These are phyloP conservation scores for Leptodactylus fallax DNA, from an alignment of 2,797 vertebrate genomes.

Conservation along the genomic window DNA sequence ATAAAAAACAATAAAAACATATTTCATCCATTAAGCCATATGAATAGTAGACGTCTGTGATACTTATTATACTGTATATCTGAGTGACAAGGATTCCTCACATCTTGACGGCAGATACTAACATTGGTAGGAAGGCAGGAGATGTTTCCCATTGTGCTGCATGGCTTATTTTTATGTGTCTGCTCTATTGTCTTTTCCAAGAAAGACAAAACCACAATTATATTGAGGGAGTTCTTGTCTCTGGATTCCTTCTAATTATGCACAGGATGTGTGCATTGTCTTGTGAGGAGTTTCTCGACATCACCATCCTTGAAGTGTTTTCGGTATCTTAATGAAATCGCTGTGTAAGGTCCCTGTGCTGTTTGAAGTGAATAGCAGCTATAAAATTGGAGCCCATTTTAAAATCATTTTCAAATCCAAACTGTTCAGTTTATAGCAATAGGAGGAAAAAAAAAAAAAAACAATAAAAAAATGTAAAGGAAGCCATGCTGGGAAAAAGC, in stretches of 20 bases:
- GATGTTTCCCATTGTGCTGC: slow-evolving; percentile 13
- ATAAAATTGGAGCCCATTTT: slow-evolving; percentile 70
- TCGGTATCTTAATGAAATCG: slow-evolving; percentile 64
- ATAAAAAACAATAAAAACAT: slow-evolving; percentile 15
- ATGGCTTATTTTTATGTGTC: slow-evolving; percentile 25
- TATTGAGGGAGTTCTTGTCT: slow-evolving; percentile 35
- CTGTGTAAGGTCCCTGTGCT: slow-evolving; percentile 65
- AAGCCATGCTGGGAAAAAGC: slow-evolving; percentile 33
- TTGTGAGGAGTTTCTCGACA: slow-evolving; percentile 32
- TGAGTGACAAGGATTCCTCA: slow-evolving; percentile 9
- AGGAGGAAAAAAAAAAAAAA: background rate
- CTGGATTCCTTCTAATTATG: slow-evolving; percentile 66
- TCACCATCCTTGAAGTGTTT: slow-evolving; percentile 62
- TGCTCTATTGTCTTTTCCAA: slow-evolving; percentile 49
- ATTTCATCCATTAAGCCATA: background rate
- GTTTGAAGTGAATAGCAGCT: slow-evolving; percentile 72
- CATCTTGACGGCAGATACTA: slow-evolving; percentile 39
- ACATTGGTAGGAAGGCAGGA: background rate
- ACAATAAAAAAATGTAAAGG: background rate
- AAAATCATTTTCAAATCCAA: slow-evolving; percentile 64
- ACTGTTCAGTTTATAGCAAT: slow-evolving; percentile 22
- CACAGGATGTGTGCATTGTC: slow-evolving; percentile 69
- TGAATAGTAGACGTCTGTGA: slow-evolving; percentile 9
- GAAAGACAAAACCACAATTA: slow-evolving; percentile 49
- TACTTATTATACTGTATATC: background rate